A percentile compares a stretch with the other conserved stretches of the same genome.
phyloP scores from a whole-genome alignment of 1,140 invertebrate genomes.

The Nylanderia fulva region DNA sequence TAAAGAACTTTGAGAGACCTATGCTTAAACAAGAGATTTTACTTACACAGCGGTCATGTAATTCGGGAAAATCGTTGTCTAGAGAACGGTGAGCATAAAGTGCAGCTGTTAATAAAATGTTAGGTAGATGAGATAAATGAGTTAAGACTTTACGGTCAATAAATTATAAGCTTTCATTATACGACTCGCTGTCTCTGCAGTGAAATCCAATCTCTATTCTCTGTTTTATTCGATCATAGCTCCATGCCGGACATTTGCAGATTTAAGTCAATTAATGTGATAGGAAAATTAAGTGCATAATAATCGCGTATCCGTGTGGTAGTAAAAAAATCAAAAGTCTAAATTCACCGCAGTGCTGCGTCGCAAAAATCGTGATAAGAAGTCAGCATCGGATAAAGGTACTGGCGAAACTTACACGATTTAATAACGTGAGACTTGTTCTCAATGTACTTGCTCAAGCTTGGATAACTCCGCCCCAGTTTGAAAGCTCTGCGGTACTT shows the following conservation, averaged over 20 bases:
- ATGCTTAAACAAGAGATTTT: neutral
- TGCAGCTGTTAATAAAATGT: conserved; percentile 73
- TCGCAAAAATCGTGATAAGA: conserved; percentile 29
- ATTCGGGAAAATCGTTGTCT: conserved; percentile 37
- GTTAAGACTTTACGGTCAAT: conserved; percentile 66
- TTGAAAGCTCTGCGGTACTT: conserved; percentile 66
- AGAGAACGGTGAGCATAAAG: conserved; percentile 57
- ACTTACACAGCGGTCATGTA: neutral
- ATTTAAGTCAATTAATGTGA: conserved; percentile 35
- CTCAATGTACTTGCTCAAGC: conserved; percentile 61
- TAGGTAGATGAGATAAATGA: conserved; percentile 67
- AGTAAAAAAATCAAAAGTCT: neutral
- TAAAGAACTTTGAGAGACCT: neutral
- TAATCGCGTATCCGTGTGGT: neutral
- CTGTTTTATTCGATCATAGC: conserved; percentile 14
- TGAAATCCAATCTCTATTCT: conserved; percentile 53
- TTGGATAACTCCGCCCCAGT: conserved; percentile 65
- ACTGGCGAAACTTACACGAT: conserved; percentile 37
- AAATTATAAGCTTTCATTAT: conserved; percentile 69
- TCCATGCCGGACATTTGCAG: neutral
- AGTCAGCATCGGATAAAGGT: conserved; percentile 6
- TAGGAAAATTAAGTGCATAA: conserved; percentile 6
- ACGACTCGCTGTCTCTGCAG: conserved; percentile 43
- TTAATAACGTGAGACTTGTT: conserved; percentile 62
- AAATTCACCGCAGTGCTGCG: neutral